Evolutionary conservation across 2,113 vertebrate genomes (phyloP), one percentile per base, ranked within the genome.

Genomic region (Piprites chloris): DNA sequence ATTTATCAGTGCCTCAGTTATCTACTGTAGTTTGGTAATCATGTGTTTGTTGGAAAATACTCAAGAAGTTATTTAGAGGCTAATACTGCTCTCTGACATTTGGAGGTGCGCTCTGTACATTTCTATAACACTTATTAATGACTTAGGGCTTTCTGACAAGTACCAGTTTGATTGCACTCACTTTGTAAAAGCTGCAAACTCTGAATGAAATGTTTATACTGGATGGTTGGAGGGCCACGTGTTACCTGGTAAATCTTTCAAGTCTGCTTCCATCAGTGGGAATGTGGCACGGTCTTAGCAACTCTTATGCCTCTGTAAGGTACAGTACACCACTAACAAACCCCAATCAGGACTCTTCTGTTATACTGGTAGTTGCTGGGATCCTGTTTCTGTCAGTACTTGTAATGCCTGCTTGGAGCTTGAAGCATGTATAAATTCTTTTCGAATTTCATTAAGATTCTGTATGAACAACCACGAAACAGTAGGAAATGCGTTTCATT

Each of bases 401-500:
- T 75, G 33, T 41, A 87, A 47, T 17, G 33, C 78, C 27, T 62
- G 33, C 80, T 61, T 24, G 3, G 82, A 87, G 93, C 75, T 42
- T 91, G 87, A 97, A 95, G 67, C 33, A 75, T 47, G 17, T 55
- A 85, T 83, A 93, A 84, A 91, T 92, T 62, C 39, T 85, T 89
- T 93, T 88, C 77, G 92, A 59, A 89, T 95, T 93, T 82, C 58
- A 42, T 42, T 93, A 37, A 26, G 84, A 87, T 83, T 96, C 81
- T 59, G 47, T 66, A 83, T 67, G 83, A 97, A 87, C 65, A 93
- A 90, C 47, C 46, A 87, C 75, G 69, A 82, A 87, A 42, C 39
- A 93, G 42, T 77, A 92, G 82, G 91, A 96, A 97, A 91, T 35
- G 9, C 23, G 10, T 94, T 97, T 97, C 84, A 84, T 97, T 97